Conservation (phyloP, 1,140 invertebrate genomes). For the Globodera rostochiensis region DNA sequence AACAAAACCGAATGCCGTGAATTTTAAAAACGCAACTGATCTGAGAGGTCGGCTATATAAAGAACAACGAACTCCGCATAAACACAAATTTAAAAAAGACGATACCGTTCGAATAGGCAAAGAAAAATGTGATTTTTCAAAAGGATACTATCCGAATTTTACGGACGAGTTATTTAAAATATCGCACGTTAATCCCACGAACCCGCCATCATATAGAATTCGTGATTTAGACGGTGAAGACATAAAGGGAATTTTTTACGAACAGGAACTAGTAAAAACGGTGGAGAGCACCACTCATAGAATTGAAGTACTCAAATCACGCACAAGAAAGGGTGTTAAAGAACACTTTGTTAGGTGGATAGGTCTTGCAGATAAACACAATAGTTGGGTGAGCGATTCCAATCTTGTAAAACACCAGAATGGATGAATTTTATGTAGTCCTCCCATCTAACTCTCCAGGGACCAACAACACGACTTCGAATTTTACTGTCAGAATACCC, state of each 20-base stretch:
- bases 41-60: neutral
- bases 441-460: neutral
- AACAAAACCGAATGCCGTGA: neutral
- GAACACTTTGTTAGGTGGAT: neutral
- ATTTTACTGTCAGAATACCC: slow-evolving; percentile 6
- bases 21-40: neutral
- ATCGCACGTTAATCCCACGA: neutral
- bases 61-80: neutral
- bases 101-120: neutral
- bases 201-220: neutral
- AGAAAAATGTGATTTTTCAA: slow-evolving; percentile 7
- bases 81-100: neutral
- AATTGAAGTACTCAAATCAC: neutral
- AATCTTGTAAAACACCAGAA: neutral
- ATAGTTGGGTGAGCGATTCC: neutral
- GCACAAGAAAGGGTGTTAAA: neutral
- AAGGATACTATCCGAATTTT: slow-evolving; percentile 13
- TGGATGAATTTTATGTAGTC: slow-evolving; percentile 3
- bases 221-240: neutral
- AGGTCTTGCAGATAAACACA: neutral
- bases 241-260: slow-evolving; percentile 6
- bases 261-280: neutral
- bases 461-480: neutral
- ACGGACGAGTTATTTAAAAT: slow-evolving; percentile 8
- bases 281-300: neutral